A percentile compares a stretch with the other conserved stretches of the same genome.
phyloP scores from a whole-genome alignment of 2,888 invertebrate species.

The Mythimna pallens region DNA sequence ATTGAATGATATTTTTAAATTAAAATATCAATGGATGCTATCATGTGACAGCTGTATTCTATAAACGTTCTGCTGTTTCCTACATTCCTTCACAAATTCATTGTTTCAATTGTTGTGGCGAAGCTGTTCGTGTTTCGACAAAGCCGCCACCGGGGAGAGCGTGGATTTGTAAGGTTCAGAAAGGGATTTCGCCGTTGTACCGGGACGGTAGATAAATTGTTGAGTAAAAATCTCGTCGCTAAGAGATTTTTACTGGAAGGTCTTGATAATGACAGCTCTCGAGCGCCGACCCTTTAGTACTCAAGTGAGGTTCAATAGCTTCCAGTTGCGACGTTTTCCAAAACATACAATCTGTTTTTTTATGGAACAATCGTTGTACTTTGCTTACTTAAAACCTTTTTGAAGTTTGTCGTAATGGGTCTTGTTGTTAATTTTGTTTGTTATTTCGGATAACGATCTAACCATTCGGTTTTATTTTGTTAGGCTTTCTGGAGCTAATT shows the following conservation, averaged over 20 bases:
- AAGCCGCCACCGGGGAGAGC: constrained; percentile 66
- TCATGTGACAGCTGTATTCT: constrained; percentile 33
- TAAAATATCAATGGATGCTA: constrained; percentile 58
- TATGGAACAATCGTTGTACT: constrained; percentile 47
- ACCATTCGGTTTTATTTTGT: constrained; percentile 46
- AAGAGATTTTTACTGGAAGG: constrained; percentile 73
- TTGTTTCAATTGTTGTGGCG: constrained; percentile 66
- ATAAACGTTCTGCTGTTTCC: constrained; percentile 36
- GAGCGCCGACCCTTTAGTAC: constrained; percentile 67
- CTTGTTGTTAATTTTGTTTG: constrained; percentile 46
- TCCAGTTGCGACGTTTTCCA: constrained; percentile 61
- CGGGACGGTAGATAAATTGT: constrained; percentile 73
- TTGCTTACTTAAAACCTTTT: constrained; percentile 63
- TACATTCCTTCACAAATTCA: constrained; percentile 45
- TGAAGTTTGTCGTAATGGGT: constrained; percentile 41
- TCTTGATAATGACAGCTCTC: constrained; percentile 79
- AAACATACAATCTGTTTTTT: constrained; percentile 63
- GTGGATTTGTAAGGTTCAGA: constrained; percentile 75
- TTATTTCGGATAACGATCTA: constrained; percentile 37
- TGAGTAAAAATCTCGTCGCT: constrained; percentile 70
- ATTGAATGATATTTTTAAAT: constrained; percentile 58
- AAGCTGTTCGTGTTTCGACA: constrained; percentile 69
- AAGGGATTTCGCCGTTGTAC: constrained; percentile 73
- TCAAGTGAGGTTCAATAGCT: constrained; percentile 70
- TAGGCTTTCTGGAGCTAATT: constrained; percentile 21